A percentile compares a stretch with the other conserved stretches of the same genome.
Conservation (phyloP, 2,113 vertebrate genomes). For the Actinemys pallida region DNA sequence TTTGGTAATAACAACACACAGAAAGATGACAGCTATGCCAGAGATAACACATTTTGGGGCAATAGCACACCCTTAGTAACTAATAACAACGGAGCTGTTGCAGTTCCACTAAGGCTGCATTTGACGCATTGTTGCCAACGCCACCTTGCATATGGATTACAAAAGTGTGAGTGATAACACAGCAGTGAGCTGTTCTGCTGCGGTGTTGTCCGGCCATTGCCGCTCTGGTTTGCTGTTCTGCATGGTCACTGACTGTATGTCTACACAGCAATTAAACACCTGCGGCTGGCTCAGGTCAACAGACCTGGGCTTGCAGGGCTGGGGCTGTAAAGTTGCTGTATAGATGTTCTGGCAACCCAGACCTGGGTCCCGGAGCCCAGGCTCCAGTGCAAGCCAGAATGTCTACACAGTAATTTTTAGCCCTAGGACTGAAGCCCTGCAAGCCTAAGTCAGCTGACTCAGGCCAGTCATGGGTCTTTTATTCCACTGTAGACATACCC, state of each 20-base stretch:
- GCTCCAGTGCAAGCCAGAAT: background rate
- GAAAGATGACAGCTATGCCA: fast-evolving
- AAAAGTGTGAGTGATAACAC: background rate
- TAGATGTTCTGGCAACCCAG: background rate
- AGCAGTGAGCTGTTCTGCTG: background rate
- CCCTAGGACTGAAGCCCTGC: background rate
- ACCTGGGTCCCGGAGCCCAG: background rate
- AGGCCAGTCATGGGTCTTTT: background rate
- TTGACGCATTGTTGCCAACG: background rate
- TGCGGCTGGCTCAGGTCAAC: background rate
- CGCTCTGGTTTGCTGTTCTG: background rate
- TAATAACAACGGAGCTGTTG: fast-evolving
- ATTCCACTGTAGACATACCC: background rate
- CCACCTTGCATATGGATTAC: background rate
- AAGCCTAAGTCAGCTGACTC: too few relatives aligned
- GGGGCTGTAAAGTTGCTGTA: background rate
- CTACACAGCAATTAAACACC: background rate
- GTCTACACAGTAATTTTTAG: background rate
- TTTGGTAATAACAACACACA: background rate
- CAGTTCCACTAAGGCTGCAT: background rate
- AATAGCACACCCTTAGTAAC: background rate
- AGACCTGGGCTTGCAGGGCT: background rate
- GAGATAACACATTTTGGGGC: background rate
- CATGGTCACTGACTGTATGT: background rate
- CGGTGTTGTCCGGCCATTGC: background rate